Evolutionary conservation across 2,113 vertebrate species (phyloP).

Genomic region (Alligator mississippiensis): DNA sequence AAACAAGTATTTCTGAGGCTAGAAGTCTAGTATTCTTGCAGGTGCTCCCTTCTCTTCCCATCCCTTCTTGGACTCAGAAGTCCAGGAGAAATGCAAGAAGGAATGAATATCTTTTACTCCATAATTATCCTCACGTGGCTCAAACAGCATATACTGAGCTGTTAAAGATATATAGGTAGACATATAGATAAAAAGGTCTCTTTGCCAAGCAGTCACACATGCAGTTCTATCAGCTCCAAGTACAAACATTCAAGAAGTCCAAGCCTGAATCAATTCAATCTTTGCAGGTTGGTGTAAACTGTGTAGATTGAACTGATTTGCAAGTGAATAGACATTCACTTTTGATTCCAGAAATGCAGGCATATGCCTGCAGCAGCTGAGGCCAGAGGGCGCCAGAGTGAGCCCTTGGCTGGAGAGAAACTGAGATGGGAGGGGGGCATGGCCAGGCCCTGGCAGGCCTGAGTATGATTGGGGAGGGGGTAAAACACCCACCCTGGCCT

Average conservation of each 20-base stretch:
- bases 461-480: too few relatives aligned
- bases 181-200: neutral
- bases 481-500: too few relatives aligned
- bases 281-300: too few relatives aligned
- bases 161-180: neutral
- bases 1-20: neutral
- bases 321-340: too few relatives aligned
- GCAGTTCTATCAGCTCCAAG: neutral
- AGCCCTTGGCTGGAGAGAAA: too few relatives aligned
- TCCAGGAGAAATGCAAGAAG: neutral
- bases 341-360: too few relatives aligned
- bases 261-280: too few relatives aligned
- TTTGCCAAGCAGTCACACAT: neutral
- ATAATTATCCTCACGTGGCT: neutral
- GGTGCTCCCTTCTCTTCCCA: neutral
- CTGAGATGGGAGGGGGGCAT: too few relatives aligned
- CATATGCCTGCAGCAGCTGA: too few relatives aligned
- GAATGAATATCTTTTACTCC: neutral
- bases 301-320: too few relatives aligned
- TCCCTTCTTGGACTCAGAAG: neutral
- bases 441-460: too few relatives aligned
- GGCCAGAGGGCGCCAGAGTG: too few relatives aligned
- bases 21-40: neutral
- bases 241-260: neutral
- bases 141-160: neutral